Percentiles rank a stretch among this genome's conserved stretches.
Evolutionary conservation across 2,113 vertebrate genomes (phyloP).

Genomic region (Lanius ludovicianus): DNA sequence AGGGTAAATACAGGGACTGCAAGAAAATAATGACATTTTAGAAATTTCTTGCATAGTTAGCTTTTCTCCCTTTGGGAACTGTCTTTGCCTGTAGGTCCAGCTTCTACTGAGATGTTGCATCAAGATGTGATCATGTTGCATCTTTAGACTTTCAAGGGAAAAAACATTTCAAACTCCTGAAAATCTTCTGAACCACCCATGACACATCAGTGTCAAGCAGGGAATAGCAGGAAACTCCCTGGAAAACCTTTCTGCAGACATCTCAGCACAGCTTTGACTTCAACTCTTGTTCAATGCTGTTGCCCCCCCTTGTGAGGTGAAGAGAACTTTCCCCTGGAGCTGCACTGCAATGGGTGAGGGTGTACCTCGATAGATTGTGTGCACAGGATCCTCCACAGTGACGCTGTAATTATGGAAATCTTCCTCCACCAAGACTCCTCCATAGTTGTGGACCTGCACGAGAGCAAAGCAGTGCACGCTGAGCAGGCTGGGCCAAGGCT

Average conservation of each 20-base stretch:
- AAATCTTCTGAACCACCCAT: neutral
- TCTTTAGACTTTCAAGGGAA: neutral
- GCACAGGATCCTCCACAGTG: slow-evolving; percentile 82
- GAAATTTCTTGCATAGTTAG: neutral
- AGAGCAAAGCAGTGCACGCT: neutral
- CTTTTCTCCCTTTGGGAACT: neutral
- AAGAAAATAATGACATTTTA: neutral
- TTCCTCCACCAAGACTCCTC: slow-evolving; percentile 87
- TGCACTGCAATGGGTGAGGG: neutral
- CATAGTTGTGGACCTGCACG: slow-evolving; percentile 78
- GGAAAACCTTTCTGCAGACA: neutral
- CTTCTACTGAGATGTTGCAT: neutral
- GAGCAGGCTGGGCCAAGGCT: neutral
- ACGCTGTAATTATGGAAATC: slow-evolving; percentile 93
- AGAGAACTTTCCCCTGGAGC: neutral
- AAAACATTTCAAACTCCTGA: neutral
- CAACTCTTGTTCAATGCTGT: neutral
- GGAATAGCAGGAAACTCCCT: neutral
- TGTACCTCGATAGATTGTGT: slow-evolving; percentile 88
- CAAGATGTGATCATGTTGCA: neutral
- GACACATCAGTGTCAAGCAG: neutral
- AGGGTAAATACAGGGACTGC: neutral
- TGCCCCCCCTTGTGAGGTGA: neutral
- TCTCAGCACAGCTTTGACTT: neutral
- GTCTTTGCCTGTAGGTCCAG: neutral